A percentile compares a stretch with the other conserved stretches of the same genome.
phyloP scores from a whole-genome alignment of 2,113 vertebrate species.

The Corapipo altera region DNA sequence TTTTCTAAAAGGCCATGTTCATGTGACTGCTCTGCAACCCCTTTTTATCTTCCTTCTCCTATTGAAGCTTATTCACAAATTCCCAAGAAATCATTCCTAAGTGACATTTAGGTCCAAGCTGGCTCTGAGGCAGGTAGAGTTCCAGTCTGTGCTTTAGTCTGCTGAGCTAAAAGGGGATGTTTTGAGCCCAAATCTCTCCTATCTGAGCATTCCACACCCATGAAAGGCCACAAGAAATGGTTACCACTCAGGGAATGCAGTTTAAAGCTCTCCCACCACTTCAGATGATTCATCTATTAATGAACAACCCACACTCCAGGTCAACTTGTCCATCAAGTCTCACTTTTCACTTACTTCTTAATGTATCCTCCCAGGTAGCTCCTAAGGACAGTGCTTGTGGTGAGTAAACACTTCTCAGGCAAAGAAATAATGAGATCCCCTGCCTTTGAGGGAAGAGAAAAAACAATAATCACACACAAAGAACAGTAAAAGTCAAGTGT shows the following conservation, averaged over 20 bases:
- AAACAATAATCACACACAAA: background rate
- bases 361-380: slow-evolving; percentile 85
- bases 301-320: background rate
- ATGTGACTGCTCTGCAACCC: background rate
- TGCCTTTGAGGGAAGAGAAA: slow-evolving; percentile 69
- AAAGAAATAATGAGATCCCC: slow-evolving; percentile 85
- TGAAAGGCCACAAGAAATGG: background rate
- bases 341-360: slow-evolving; percentile 76
- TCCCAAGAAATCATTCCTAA: background rate
- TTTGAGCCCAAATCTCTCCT: background rate
- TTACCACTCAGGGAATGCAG: background rate
- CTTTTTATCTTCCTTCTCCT: background rate
- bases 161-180: background rate
- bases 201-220: background rate
- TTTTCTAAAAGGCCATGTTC: background rate
- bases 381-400: slow-evolving; percentile 82
- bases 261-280: background rate
- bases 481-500: background rate
- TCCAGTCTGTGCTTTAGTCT: background rate
- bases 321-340: background rate
- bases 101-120: background rate
- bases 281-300: background rate
- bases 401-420: slow-evolving; percentile 89
- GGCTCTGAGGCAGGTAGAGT: background rate
- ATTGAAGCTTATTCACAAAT: background rate